Conservation (phyloP, 2,797 vertebrate genomes). For the Triplophysa yarkandensis region DNA sequence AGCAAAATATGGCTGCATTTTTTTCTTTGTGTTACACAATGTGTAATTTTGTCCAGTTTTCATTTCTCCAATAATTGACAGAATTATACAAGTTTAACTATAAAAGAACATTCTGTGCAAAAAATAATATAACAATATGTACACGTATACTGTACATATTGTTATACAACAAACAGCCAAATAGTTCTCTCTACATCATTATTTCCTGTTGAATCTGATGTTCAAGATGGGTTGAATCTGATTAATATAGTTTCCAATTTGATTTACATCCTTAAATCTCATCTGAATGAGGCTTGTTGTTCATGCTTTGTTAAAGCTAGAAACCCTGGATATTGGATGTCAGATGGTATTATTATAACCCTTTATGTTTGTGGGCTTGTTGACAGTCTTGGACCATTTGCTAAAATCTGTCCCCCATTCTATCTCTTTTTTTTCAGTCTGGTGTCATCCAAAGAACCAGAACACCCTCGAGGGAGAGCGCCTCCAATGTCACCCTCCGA, state of each 20-base stretch:
- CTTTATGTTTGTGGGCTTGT: conserved; percentile 30
- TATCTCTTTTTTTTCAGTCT: conserved; percentile 67
- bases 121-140: not conserved
- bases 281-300: not conserved
- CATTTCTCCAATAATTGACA: no score
- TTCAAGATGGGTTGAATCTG: not conserved
- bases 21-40: conserved; percentile 9
- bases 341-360: conserved; percentile 42
- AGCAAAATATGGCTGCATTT: no score
- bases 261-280: not conserved
- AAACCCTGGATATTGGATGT: conserved; percentile 50
- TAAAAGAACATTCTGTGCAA: not conserved
- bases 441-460: conserved; percentile 84
- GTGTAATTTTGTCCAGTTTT: not conserved
- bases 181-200: not conserved
- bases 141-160: conserved; percentile 3
- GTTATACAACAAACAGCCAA: not conserved
- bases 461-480: conserved; percentile 78
- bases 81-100: not conserved
- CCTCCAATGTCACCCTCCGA: conserved; percentile 86
- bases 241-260: not conserved
- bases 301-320: conserved; percentile 20
- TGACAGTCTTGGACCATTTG: conserved; percentile 32
- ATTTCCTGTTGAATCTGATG: not conserved
- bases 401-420: conserved; percentile 15